Evolutionary conservation across 2,113 vertebrate species (phyloP).

Genomic region (Pluvialis apricaria): DNA sequence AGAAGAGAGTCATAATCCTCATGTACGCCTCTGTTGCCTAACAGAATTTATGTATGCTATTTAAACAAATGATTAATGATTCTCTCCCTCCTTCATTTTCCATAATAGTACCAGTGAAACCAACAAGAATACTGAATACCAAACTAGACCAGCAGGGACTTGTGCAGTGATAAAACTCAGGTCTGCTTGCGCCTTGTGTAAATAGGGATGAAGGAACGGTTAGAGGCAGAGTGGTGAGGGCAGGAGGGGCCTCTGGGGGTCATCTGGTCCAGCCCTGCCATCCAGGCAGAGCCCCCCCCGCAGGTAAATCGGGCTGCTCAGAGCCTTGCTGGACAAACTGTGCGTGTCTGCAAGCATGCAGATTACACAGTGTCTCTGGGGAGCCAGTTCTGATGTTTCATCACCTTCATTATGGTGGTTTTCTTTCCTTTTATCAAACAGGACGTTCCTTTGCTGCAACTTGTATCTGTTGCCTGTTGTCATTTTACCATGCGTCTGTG

Average conservation of each 20-base stretch:
- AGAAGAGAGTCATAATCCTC: neutral
- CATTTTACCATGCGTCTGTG: accelerated
- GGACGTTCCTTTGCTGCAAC: neutral
- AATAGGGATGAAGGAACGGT: too few species aligned
- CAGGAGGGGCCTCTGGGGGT: neutral
- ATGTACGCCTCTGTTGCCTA: neutral
- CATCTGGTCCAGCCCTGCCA: neutral
- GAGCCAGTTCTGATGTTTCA: too few species aligned
- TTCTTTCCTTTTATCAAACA: neutral
- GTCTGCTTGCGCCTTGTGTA: neutral
- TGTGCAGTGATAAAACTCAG: neutral
- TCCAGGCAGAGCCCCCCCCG: too few species aligned
- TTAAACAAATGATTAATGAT: neutral
- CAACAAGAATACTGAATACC: neutral
- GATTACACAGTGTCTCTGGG: neutral
- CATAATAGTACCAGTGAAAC: neutral
- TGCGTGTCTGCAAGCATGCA: neutral
- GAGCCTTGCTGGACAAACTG: neutral
- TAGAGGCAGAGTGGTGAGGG: accelerated
- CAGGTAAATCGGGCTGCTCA: neutral
- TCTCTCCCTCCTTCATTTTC: neutral
- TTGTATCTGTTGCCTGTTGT: neutral
- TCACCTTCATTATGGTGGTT: neutral
- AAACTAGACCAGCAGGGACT: neutral
- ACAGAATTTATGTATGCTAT: neutral